Evolutionary conservation across 2,797 vertebrate genomes (phyloP).

Genomic region (Psittacula echo): DNA sequence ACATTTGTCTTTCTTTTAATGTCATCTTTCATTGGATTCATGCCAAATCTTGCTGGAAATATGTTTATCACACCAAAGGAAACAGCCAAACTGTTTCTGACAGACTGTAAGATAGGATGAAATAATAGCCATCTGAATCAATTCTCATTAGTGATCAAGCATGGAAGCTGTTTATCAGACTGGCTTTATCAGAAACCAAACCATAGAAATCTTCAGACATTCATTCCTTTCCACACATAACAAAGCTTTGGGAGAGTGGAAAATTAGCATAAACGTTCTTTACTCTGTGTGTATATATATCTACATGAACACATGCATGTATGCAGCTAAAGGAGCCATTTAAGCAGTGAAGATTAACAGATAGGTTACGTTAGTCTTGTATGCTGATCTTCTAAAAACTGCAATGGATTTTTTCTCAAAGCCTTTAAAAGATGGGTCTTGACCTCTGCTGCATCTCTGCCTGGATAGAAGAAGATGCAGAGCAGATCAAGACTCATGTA

Average conservation of each 20-base stretch:
- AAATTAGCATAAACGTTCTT: slow-evolving; percentile 5
- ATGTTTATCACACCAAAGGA: background rate
- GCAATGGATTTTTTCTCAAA: background rate
- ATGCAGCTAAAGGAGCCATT: background rate
- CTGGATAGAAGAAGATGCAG: background rate
- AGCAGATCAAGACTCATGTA: background rate
- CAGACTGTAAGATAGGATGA: background rate
- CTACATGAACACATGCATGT: background rate
- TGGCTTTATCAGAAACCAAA: background rate
- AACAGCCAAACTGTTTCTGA: background rate
- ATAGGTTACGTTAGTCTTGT: background rate
- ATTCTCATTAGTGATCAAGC: background rate
- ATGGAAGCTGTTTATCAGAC: background rate
- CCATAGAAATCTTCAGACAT: background rate
- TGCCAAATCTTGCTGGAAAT: background rate
- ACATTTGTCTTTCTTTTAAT: background rate
- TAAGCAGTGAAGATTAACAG: background rate
- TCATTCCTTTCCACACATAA: background rate
- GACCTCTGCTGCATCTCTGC: background rate
- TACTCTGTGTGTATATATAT: background rate
- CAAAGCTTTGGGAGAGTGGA: background rate
- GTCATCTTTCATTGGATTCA: background rate
- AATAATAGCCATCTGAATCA: background rate
- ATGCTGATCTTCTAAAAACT: background rate
- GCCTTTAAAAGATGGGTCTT: background rate